A percentile compares a stretch with the other conserved stretches of the same genome.
Evolutionary conservation across 2,797 vertebrate species (phyloP).

Genomic region (Carapus acus): DNA sequence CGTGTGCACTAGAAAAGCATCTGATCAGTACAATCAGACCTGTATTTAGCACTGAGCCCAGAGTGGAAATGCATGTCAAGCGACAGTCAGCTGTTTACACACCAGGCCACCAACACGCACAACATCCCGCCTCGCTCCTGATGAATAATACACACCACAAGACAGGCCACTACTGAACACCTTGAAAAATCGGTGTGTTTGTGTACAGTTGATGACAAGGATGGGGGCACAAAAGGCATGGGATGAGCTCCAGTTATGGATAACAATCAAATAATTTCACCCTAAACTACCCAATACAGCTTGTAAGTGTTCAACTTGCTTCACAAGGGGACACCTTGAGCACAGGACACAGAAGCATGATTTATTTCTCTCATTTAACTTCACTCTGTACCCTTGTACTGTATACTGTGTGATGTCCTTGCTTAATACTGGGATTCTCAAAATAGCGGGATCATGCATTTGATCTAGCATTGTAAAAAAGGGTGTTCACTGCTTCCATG

Average conservation of each 20-base stretch:
- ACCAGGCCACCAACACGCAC: conserved; percentile 73
- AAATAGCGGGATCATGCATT: too few relatives aligned
- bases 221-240: conserved; percentile 19
- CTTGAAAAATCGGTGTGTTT: conserved; percentile 23
- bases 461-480: too few relatives aligned
- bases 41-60: conserved; percentile 73
- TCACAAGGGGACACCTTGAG: conserved; percentile 22
- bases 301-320: too few relatives aligned
- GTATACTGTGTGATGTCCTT: too few relatives aligned
- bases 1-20: conserved; percentile 25
- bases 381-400: too few relatives aligned
- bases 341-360: conserved; percentile 9
- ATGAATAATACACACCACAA: conserved; percentile 76
- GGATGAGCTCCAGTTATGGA: too few relatives aligned
- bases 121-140: conserved; percentile 51
- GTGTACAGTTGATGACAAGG: conserved; percentile 20
- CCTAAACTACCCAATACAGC: too few relatives aligned
- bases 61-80: conserved; percentile 99
- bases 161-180: conserved; percentile 55
- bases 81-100: conserved; percentile 93
- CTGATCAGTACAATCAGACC: conserved; percentile 87
- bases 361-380: too few relatives aligned
- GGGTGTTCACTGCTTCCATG: too few relatives aligned
- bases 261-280: too few relatives aligned
- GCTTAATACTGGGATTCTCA: too few relatives aligned